Base-by-base conservation (phyloP, 2,888 invertebrate genomes). In the Polietes domitor region DNA sequence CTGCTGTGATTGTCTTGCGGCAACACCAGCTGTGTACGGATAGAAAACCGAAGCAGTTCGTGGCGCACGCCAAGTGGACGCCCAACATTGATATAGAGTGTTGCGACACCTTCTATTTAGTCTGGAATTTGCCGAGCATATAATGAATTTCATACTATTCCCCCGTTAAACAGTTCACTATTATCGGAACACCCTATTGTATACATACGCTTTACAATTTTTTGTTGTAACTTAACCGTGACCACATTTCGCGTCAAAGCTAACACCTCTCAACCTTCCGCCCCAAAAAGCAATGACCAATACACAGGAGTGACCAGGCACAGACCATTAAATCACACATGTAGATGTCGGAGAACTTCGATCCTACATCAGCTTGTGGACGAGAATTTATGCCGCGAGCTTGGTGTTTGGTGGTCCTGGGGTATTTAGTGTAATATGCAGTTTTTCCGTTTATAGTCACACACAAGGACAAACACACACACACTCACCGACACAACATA, bases 211-310 rank as follows among this genome's bases (percentile, higher is more conserved):
- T 58, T 80, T 77, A 19, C 71, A 53, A 65, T 75, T 63, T 68
- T 71, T 71, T 76, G 72, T n/a, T n/a, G n/a, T n/a, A 79, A 73
- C 72, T 83, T 73, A 75, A 83, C 58, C 83, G 65, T 73, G 72
- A 77, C 77, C 77, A 81, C 74, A 81, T 84, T 85, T 86, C 68
- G 82, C 85, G 63, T 71, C 74, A 85, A 77, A 72, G 74, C 83
- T 28, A 83, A 83, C 86, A 82, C 74, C 81, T 75, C 12, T 12
- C 37, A 37, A 41, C 41, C 41, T 41, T 10, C 75, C 37, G 71
- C 58, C 47, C 50, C 17, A 19, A 47, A 5, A 50, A 53, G 21
- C 21, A 72, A 76, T 76, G 73, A 41, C 19, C 61, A 61, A 32
- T 58, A 61, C 77, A 21, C 68, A 17, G 61, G 83, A 58, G 75